These are phyloP conservation scores for Harpalus rufipes DNA, from an alignment of 2,888 invertebrate genomes.

Conservation along the genomic window DNA sequence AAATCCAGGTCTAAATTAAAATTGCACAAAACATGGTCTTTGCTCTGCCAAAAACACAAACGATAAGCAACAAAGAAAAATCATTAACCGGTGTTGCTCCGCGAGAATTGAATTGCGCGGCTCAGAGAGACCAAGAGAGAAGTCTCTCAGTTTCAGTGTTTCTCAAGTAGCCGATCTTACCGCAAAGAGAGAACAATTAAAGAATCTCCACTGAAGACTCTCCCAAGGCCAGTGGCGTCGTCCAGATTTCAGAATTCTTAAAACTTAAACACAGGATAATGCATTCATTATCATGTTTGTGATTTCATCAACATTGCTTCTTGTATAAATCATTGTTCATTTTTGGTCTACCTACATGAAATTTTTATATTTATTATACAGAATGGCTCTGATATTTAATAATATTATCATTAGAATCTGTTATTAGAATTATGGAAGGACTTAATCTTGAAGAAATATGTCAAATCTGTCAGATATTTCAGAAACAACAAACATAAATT, in stretches of 20 bases:
- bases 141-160: constrained; percentile 18
- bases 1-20: constrained; percentile 65
- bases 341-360: too few relatives aligned
- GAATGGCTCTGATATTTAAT: too few relatives aligned
- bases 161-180: constrained; percentile 57
- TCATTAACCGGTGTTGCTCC: constrained; percentile 65
- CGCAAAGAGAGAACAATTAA: constrained; percentile 63
- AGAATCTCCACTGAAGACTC: constrained; percentile 43
- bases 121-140: constrained; percentile 12
- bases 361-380: too few relatives aligned
- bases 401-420: too few relatives aligned
- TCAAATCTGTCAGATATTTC: too few relatives aligned
- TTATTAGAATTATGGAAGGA: too few relatives aligned
- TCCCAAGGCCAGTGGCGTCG: constrained; percentile 7
- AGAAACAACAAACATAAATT: too few relatives aligned
- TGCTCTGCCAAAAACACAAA: constrained; percentile 66
- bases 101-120: constrained; percentile 63
- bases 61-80: constrained; percentile 67
- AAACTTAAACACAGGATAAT: background rate
- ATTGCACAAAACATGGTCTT: constrained; percentile 65
- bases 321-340: background rate
- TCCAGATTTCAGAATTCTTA: background rate
- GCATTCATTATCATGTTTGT: background rate
- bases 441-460: too few relatives aligned
- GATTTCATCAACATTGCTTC: background rate